A percentile compares a stretch with the other conserved stretches of the same genome.
Conservation (phyloP, 2,888 invertebrate species). For the Epirrita christyi region DNA sequence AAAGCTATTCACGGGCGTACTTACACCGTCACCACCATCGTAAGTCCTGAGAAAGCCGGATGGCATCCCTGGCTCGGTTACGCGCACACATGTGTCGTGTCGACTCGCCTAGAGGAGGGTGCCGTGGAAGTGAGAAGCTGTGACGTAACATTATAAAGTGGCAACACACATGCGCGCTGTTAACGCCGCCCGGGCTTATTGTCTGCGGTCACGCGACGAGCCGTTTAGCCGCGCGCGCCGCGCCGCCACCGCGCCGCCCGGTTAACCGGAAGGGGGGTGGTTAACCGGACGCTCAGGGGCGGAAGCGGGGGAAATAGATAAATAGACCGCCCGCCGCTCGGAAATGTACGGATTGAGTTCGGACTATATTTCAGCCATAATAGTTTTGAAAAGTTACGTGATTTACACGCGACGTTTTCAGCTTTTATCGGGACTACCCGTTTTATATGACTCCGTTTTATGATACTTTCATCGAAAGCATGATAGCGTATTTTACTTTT, state of each 20-base stretch:
- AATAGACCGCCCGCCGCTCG: slow-evolving; percentile 83
- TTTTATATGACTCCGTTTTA: slow-evolving; percentile 70
- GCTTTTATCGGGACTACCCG: slow-evolving; percentile 73
- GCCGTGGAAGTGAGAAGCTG: slow-evolving; percentile 45
- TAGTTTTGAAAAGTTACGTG: slow-evolving; percentile 83
- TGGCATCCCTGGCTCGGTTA: slow-evolving; percentile 36
- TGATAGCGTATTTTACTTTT: slow-evolving; percentile 69
- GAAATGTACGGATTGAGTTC: slow-evolving; percentile 85
- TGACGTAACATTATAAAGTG: slow-evolving; percentile 82
- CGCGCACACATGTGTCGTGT: slow-evolving; percentile 44
- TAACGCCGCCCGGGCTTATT: slow-evolving; percentile 84
- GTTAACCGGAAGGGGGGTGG: slow-evolving; percentile 84
- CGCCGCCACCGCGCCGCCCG: slow-evolving; percentile 78
- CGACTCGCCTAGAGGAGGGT: slow-evolving; percentile 37
- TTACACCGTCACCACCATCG: slow-evolving; percentile 22
- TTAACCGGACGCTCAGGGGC: slow-evolving; percentile 84
- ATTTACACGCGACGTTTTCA: slow-evolving; percentile 81
- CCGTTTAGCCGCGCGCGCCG: slow-evolving; percentile 83
- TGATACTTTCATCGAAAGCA: slow-evolving; percentile 71
- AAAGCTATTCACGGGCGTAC: slow-evolving; percentile 24
- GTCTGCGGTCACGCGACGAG: slow-evolving; percentile 85
- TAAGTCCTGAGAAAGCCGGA: slow-evolving; percentile 32
- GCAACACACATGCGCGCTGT: slow-evolving; percentile 84
- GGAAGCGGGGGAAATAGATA: slow-evolving; percentile 85
- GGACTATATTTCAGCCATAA: slow-evolving; percentile 83